Evolutionary conservation across 2,888 invertebrate genomes (phyloP).

Genomic region (Osmoderma eremita): DNA sequence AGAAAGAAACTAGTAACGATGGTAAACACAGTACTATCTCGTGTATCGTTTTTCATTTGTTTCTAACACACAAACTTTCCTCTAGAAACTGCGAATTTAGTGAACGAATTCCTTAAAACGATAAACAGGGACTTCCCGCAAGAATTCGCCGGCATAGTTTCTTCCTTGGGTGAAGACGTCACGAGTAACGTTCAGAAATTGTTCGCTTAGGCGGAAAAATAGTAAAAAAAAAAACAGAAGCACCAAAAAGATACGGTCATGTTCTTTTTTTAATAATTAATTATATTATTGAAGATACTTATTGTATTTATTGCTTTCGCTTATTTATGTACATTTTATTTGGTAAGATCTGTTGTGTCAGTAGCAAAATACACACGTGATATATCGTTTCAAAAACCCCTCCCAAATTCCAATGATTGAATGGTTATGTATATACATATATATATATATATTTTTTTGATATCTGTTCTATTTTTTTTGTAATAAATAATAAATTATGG

Average conservation of each 20-base stretch:
- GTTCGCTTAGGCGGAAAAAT: slow-evolving; percentile 44
- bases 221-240: not conserved
- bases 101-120: slow-evolving; percentile 68
- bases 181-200: slow-evolving; percentile 56
- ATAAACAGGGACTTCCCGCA: slow-evolving; percentile 69
- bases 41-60: too few species aligned
- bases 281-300: slow-evolving; percentile 11
- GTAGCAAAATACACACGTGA: not conserved
- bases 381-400: too few species aligned
- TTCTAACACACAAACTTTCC: too few species aligned
- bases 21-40: slow-evolving; percentile 57
- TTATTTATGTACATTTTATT: slow-evolving; percentile 36
- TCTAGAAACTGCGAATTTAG: slow-evolving; percentile 65
- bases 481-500: too few species aligned
- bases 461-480: too few species aligned
- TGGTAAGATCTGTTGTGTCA: slow-evolving; percentile 11
- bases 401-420: too few species aligned
- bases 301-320: slow-evolving; percentile 36
- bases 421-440: too few species aligned
- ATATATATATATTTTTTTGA: too few species aligned
- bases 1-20: slow-evolving; percentile 67
- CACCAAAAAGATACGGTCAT: slow-evolving; percentile 25
- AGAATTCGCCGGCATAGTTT: slow-evolving; percentile 66
- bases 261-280: slow-evolving; percentile 15
- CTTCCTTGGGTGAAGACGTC: slow-evolving; percentile 61